Evolutionary conservation across 2,888 invertebrate species (phyloP).

Genomic region (Steromphala cineraria): DNA sequence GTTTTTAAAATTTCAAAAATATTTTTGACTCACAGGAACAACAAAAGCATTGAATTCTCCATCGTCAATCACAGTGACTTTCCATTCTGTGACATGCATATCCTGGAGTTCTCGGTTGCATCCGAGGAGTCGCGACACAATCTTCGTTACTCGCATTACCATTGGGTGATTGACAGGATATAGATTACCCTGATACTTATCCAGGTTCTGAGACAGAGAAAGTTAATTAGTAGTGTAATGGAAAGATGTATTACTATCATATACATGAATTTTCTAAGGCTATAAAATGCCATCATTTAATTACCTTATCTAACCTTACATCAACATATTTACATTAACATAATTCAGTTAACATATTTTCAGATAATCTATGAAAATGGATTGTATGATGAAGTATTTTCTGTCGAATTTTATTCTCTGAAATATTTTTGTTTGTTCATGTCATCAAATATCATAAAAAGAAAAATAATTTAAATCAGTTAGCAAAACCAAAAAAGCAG

Average conservation of each 20-base stretch:
- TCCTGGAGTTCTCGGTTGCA: conserved; percentile 77
- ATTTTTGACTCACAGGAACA: conserved; percentile 75
- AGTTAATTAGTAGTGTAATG: conserved; percentile 1
- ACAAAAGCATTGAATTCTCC: conserved; percentile 78
- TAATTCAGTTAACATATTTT: no score
- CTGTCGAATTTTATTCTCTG: no score
- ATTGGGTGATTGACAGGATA: conserved; percentile 73
- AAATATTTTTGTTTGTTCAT: no score
- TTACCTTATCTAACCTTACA: no score
- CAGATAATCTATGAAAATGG: no score
- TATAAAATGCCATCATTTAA: no score
- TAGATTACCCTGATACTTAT: conserved; percentile 68
- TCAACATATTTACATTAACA: no score
- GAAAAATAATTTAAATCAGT: no score
- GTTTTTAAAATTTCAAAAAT: no score
- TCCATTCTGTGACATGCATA: conserved; percentile 77
- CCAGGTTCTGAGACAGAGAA: conserved; percentile 63
- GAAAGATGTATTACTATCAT: background rate
- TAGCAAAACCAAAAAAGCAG: no score
- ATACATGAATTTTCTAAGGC: background rate
- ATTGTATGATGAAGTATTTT: no score
- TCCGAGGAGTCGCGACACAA: conserved; percentile 75
- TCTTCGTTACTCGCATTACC: conserved; percentile 73
- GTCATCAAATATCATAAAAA: no score
- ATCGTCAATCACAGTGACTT: conserved; percentile 77